Conservation (phyloP, 2,888 invertebrate genomes). For the Zaprionus obscuricornis region DNA sequence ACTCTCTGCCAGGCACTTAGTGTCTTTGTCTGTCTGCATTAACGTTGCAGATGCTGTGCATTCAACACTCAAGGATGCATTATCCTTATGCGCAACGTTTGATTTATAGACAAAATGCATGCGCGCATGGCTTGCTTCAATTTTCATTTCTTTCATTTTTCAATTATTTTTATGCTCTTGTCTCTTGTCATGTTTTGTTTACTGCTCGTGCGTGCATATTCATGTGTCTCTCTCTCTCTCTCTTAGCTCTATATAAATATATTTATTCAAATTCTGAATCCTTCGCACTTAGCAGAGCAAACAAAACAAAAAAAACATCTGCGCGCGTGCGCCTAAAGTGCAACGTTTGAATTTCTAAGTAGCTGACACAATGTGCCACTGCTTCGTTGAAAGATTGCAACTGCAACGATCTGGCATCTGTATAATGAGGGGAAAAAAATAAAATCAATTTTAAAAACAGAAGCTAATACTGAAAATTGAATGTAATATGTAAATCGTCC, state of each 20-base stretch:
- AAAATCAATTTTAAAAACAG: too few relatives aligned
- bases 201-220: slow-evolving; percentile 25
- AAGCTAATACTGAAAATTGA: too few relatives aligned
- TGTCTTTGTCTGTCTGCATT: slow-evolving; percentile 11
- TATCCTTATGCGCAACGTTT: slow-evolving; percentile 62
- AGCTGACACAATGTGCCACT: too few relatives aligned
- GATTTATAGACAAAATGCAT: slow-evolving; percentile 63
- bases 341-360: too few relatives aligned
- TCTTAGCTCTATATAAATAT: too few relatives aligned
- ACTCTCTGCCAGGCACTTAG: slow-evolving; percentile 12
- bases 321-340: too few relatives aligned
- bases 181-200: slow-evolving; percentile 52
- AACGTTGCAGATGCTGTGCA: slow-evolving; percentile 30
- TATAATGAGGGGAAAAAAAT: too few relatives aligned
- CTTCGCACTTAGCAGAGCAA: too few relatives aligned
- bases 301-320: too few relatives aligned
- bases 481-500: too few relatives aligned
- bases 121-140: slow-evolving; percentile 24
- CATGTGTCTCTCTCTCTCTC: slow-evolving; percentile 2
- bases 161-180: slow-evolving; percentile 43
- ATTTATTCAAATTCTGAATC: slow-evolving; percentile 72
- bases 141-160: slow-evolving; percentile 43
- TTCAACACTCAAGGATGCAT: slow-evolving; percentile 64
- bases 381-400: too few relatives aligned
- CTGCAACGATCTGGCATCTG: too few relatives aligned